These are phyloP conservation scores for Aplysina aerophoba DNA, from an alignment of 37 sponge, comb jelly and placozoan genomes.

Conservation along the genomic window DNA sequence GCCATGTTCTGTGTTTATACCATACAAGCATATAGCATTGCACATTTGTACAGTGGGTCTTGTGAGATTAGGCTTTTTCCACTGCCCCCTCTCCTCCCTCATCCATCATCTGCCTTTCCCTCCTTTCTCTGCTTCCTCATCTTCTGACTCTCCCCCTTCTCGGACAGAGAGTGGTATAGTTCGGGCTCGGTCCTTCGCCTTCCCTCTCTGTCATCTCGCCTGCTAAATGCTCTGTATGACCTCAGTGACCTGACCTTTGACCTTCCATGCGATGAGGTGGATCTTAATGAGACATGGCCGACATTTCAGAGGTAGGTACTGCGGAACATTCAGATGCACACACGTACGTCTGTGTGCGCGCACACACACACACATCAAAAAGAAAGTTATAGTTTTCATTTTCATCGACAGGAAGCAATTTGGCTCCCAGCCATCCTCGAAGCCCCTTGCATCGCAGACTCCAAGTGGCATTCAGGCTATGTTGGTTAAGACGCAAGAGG, in stretches of 20 bases:
- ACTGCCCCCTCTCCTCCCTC: not conserved
- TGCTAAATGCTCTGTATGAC: conserved; percentile 79
- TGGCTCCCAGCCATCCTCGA: not conserved
- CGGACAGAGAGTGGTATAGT: conserved; percentile 77
- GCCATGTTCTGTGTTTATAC: too few relatives aligned
- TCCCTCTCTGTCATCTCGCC: conserved; percentile 44
- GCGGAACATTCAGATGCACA: not conserved
- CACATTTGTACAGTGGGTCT: not conserved
- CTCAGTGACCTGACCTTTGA: conserved; percentile 69
- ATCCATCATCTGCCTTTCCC: not conserved
- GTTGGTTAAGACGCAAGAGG: not conserved
- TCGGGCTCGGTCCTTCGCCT: conserved; percentile 54
- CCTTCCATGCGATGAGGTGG: conserved; percentile 67
- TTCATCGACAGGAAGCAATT: conserved; percentile 3
- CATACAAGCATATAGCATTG: too few relatives aligned
- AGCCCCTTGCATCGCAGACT: not conserved
- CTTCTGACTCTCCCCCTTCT: not conserved
- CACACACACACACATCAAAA: not conserved
- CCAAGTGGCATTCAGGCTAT: not conserved
- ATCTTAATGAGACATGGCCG: conserved; percentile 82
- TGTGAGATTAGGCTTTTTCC: not conserved
- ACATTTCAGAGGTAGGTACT: conserved; percentile 67
- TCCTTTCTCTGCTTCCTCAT: not conserved
- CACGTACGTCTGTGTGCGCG: not conserved
- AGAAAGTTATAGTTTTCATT: too few relatives aligned